Percentiles rank a stretch among this genome's conserved stretches.
Evolutionary conservation across 2,113 vertebrate species (phyloP).

Genomic region (Callipepla squamata): DNA sequence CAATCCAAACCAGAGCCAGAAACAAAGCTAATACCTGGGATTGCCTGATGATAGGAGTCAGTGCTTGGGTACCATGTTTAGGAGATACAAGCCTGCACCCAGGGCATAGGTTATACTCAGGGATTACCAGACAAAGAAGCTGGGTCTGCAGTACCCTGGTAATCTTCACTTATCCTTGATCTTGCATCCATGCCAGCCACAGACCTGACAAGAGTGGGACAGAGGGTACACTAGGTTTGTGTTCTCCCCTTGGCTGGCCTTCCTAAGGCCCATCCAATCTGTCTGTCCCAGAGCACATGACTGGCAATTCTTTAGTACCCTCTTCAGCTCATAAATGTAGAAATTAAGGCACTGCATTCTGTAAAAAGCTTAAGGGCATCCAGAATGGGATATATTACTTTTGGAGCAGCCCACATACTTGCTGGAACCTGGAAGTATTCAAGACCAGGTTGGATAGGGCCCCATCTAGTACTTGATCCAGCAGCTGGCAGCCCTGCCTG

Average conservation of each 20-base stretch:
- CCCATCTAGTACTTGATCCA: no score
- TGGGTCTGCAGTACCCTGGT: background rate
- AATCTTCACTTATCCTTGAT: accelerated
- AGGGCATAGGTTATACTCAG: background rate
- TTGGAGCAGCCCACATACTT: background rate
- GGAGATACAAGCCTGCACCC: background rate
- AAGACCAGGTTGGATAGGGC: no score
- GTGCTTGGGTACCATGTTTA: background rate
- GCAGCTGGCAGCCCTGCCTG: no score
- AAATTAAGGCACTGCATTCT: background rate
- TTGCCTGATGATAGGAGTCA: background rate
- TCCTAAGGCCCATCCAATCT: accelerated
- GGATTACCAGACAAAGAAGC: background rate
- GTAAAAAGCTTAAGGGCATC: background rate
- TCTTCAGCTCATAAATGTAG: background rate
- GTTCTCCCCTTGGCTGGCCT: background rate
- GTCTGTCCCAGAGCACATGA: accelerated
- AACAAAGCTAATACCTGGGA: background rate
- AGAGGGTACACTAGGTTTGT: background rate
- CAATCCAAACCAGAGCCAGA: background rate
- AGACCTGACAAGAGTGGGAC: background rate
- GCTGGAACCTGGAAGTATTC: background rate
- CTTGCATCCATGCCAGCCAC: background rate
- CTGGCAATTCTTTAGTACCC: background rate
- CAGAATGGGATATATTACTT: no score